Evolutionary conservation across 2,888 invertebrate genomes (phyloP), one percentile per base, ranked within the genome.

Genomic region (Caenorhabditis zanzibari): DNA sequence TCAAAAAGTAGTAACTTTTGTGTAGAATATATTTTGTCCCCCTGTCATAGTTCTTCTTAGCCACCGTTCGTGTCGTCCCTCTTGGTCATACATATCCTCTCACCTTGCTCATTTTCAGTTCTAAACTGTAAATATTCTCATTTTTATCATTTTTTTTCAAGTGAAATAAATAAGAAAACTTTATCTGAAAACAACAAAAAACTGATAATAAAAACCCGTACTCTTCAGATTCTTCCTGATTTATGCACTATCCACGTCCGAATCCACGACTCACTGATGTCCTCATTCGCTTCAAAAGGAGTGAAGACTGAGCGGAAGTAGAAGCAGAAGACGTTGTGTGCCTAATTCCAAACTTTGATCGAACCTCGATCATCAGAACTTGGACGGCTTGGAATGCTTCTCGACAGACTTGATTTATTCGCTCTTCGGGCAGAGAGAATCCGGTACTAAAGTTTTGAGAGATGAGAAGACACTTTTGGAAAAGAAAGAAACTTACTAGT

Each of bases 341-440:
- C 19, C 22, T 38, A 2, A 64, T 1, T 22, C 52, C 71, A 59
- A 73, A 80, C 19, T 26, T 49, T 0, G 56, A 38, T 32, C 58
- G 73, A 16, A 80, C 73, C 41, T 80, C 73, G 28, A 72, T 56
- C 73, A 80, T 80, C 38, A 85, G 41, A 0, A 72, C 83, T 69
- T 73, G 76, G 22, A 85, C 58, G 0, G 83, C 86, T 28, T 75
- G 77, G 58, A 87, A 77, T 16, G 87, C 81, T 61, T 89, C 88
- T 19, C 73, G 81, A 52, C 71, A 77, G 2, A 87, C 87, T 41
- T 74, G 84, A 22, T 82, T 66, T 58, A 90, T 90, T 12, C 86
- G 69, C 2, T 86, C 75, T 47, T 76, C 80, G 7, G 90, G 90
- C 24, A 86, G 74, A 3, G 80, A 52, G 81, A 90, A 90, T 10